phyloP scores from a whole-genome alignment of 2,888 invertebrate species.

The Steinernema hermaphroditum region DNA sequence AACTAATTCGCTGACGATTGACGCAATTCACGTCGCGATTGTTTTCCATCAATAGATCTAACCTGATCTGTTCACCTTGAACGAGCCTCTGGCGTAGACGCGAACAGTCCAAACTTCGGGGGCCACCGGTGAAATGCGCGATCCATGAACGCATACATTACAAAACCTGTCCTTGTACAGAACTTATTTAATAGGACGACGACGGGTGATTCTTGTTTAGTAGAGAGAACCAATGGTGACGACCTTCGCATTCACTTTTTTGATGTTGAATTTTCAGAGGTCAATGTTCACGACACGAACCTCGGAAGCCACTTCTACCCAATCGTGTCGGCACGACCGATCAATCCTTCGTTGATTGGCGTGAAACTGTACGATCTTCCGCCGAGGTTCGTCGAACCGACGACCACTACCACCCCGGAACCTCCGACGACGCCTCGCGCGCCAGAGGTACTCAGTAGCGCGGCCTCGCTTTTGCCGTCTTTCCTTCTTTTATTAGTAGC shows the following conservation, averaged over 20 bases:
- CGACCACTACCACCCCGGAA: neutral
- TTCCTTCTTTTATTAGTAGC: conserved; percentile 12
- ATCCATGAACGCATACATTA: too few species aligned
- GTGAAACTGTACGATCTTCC: conserved; percentile 44
- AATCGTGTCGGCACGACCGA: conserved; percentile 52
- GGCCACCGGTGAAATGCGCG: neutral
- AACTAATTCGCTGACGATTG: neutral
- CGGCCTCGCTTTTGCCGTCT: neutral
- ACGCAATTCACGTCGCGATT: conserved; percentile 16
- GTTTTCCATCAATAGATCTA: neutral
- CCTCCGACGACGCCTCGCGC: neutral
- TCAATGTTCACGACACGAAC: conserved; percentile 60
- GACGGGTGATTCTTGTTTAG: neutral
- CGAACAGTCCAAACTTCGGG: neutral
- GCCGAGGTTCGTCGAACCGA: conserved; percentile 35
- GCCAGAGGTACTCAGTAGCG: neutral
- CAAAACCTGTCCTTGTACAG: too few species aligned
- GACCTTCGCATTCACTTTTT: neutral
- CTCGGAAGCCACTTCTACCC: conserved; percentile 59
- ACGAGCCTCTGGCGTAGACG: neutral
- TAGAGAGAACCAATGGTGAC: neutral
- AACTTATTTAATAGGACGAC: too few species aligned
- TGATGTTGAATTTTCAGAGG: conserved; percentile 49
- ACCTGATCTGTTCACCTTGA: conserved; percentile 3
- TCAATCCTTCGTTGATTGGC: conserved; percentile 55